These are phyloP conservation scores for Diplodus sargus DNA, from an alignment of 2,797 vertebrate species.

Conservation along the genomic window DNA sequence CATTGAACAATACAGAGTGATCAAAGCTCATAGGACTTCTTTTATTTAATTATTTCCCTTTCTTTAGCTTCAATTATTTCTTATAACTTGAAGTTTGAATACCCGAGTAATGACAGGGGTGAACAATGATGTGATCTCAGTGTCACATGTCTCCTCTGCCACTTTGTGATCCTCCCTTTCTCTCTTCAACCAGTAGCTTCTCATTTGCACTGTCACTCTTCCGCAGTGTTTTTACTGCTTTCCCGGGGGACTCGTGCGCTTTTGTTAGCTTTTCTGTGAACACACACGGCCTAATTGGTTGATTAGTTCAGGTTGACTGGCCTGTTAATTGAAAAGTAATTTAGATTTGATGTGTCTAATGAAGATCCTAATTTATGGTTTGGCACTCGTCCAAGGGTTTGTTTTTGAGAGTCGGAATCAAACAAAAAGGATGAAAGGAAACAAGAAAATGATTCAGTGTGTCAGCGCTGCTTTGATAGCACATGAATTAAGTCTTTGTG, in stretches of 20 bases:
- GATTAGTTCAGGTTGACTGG: slow-evolving; percentile 86
- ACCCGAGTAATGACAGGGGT: slow-evolving; percentile 16
- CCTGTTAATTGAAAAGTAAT: slow-evolving; percentile 87
- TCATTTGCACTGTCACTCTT: slow-evolving; percentile 77
- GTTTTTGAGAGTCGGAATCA: slow-evolving; percentile 74
- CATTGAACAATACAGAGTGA: neutral
- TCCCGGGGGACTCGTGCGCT: slow-evolving; percentile 82
- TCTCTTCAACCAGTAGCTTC: slow-evolving; percentile 56
- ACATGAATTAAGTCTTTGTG: slow-evolving; percentile 59
- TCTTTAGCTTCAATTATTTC: slow-evolving; percentile 6
- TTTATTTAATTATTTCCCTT: neutral
- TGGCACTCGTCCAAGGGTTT: slow-evolving; percentile 75
- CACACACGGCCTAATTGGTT: slow-evolving; percentile 86
- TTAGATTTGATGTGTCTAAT: slow-evolving; percentile 83
- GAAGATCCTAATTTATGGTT: slow-evolving; percentile 80
- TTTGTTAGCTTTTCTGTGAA: slow-evolving; percentile 85
- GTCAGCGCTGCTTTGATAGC: slow-evolving; percentile 59
- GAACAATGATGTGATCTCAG: slow-evolving; percentile 34
- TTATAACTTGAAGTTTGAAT: slow-evolving; percentile 10
- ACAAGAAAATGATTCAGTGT: slow-evolving; percentile 59
- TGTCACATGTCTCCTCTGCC: slow-evolving; percentile 35
- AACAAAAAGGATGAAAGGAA: slow-evolving; percentile 69
- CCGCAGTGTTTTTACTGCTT: slow-evolving; percentile 72
- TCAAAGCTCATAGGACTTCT: neutral
- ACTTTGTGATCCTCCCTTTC: slow-evolving; percentile 39